Evolutionary conservation across 2,113 vertebrate species (phyloP).

Genomic region (Vidua chalybeata): DNA sequence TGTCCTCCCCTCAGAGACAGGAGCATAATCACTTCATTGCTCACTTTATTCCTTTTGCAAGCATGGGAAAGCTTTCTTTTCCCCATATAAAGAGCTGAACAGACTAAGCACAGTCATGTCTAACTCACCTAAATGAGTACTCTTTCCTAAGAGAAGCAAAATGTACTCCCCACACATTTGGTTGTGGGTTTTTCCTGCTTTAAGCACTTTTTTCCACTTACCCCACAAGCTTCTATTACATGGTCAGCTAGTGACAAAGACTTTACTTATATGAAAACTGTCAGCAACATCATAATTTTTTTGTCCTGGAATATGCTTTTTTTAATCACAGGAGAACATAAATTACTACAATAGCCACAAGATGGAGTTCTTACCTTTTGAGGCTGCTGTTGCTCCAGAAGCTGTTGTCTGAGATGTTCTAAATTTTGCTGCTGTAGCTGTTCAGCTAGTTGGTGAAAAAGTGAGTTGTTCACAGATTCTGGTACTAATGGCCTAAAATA

Average conservation of each 20-base stretch:
- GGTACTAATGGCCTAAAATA: slow-evolving; percentile 88
- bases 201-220: neutral
- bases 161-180: neutral
- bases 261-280: neutral
- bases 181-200: neutral
- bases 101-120: neutral
- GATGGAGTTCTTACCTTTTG: slow-evolving; percentile 81
- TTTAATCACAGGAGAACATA: neutral
- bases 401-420: slow-evolving; percentile 95
- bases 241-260: neutral
- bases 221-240: neutral
- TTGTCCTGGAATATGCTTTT: neutral
- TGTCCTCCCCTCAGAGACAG: neutral
- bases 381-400: slow-evolving; percentile 85
- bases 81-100: neutral
- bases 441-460: slow-evolving; percentile 96
- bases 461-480: slow-evolving; percentile 95
- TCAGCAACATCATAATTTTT: neutral
- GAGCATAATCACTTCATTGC: neutral
- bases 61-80: neutral
- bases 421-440: slow-evolving; percentile 97
- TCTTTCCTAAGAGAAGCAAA: neutral
- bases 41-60: neutral
- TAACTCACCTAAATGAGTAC: neutral
- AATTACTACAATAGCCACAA: slow-evolving; percentile 40